Evolutionary conservation across 2,797 vertebrate species (phyloP).

Genomic region (Tarsius wallacei): DNA sequence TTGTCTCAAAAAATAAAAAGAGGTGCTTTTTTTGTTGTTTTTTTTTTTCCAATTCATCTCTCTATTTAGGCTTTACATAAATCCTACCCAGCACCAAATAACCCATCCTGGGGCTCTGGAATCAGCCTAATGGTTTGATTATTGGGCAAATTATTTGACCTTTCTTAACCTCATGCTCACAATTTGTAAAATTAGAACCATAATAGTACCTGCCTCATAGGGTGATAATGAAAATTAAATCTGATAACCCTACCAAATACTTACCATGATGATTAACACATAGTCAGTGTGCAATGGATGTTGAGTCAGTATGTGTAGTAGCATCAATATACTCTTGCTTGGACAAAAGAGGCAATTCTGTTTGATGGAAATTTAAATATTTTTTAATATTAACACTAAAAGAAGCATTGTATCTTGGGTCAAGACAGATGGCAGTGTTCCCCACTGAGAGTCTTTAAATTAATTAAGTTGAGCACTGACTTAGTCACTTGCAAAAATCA

Average conservation of each 20-base stretch:
- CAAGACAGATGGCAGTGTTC: background rate
- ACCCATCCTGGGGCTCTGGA: background rate
- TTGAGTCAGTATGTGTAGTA: background rate
- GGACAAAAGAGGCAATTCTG: background rate
- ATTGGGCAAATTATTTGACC: constrained; percentile 1
- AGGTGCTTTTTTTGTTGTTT: background rate
- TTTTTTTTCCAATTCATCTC: background rate
- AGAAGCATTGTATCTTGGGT: background rate
- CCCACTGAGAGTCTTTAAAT: background rate
- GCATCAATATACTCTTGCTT: background rate
- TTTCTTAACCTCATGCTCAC: background rate
- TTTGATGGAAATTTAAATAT: constrained; percentile 18
- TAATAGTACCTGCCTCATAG: background rate
- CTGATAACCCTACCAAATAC: background rate
- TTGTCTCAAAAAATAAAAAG: too few species aligned
- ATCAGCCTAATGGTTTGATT: background rate
- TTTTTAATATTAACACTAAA: background rate
- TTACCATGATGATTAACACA: background rate
- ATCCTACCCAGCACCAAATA: background rate
- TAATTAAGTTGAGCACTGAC: constrained; percentile 29
- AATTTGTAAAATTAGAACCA: constrained; percentile 1
- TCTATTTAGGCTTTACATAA: constrained; percentile 1
- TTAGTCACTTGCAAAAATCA: constrained; percentile 49
- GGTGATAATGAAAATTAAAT: background rate
- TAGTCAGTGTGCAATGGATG: background rate